Evolutionary conservation across 2,888 invertebrate species (phyloP), one percentile per base, ranked within the genome.

Genomic region (Microdon myrmicae): DNA sequence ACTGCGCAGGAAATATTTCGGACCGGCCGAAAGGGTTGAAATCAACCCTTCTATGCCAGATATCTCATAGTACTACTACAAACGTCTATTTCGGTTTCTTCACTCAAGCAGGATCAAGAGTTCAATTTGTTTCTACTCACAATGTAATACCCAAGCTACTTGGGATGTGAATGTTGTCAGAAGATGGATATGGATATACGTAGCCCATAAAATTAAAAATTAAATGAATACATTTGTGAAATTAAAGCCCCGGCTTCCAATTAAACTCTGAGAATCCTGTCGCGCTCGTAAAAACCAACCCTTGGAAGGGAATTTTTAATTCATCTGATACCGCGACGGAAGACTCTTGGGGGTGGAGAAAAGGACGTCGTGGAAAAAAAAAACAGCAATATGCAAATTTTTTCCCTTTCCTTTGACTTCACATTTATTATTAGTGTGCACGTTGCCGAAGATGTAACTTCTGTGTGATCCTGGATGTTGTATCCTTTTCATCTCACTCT

Each of bases 261-360:
- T 58, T 64, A 58, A 47, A 37, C 51, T 34, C 29, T 4, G 7
- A 23, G 29, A 29, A 37, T n/a, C 23, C 17, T 35, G 51, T 45
- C 17, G 49, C 38, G 10, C 19, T 26, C 26, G 23, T 55, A 39
- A 64, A 58, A 45, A 59, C 44, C 51, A 64, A 58, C 64, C 64
- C 64, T 53, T 58, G 45, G 64, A 51, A 58, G 56, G 32, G 53
- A 64, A 64, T 58, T 58, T 58, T 47, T 64, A 64, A 64, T 64
- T 64, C 58, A 64, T 64, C 64, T 58, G 64, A 51, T 51, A 59
- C 35, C 31, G 16, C 20, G 23, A n/a, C n/a, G n/a, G n/a, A n/a
- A n/a, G n/a, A 14, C 25, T 45, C 26, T 3, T 23, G 39, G 64
- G 64, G 23, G 47, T 34, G 51, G 37, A 51, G 45, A 37, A 25